Evolutionary conservation across 2,113 vertebrate species (phyloP).

Genomic region (Vulpes ferrilata): DNA sequence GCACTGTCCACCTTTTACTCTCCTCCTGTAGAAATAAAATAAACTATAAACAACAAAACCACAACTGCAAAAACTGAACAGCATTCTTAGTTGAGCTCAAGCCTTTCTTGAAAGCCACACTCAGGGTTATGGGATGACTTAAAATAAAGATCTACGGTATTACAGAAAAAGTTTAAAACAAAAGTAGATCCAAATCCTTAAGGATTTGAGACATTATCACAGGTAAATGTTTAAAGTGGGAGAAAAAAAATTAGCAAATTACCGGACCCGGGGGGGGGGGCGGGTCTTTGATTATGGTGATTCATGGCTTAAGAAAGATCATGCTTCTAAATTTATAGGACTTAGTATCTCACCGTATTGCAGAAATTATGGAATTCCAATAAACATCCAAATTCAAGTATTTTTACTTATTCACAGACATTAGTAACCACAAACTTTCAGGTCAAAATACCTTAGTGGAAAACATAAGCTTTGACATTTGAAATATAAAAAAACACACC

Average conservation of each 20-base stretch:
- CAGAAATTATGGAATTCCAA: not conserved
- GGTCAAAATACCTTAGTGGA: not conserved
- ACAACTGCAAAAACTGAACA: not conserved
- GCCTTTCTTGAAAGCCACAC: not conserved
- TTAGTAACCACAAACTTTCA: not conserved
- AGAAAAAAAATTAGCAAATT: not conserved
- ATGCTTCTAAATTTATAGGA: not conserved
- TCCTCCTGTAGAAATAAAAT: conserved; percentile 90
- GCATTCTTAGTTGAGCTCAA: not conserved
- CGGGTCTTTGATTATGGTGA: not conserved
- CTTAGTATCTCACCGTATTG: not conserved
- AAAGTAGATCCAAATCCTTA: not conserved
- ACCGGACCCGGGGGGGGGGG: not conserved
- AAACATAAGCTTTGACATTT: not conserved
- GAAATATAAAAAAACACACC: not conserved
- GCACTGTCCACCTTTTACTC: conserved; percentile 97
- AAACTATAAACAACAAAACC: not conserved
- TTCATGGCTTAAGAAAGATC: not conserved
- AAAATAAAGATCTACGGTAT: not conserved
- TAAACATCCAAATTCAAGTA: conserved; percentile 17
- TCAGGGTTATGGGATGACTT: rapidly evolving
- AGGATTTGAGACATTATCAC: not conserved
- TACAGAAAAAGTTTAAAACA: not conserved
- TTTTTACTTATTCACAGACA: not conserved
- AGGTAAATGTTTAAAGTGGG: not conserved